Base-by-base conservation (phyloP, 1,140 invertebrate species). In the Monochamus saltuarius region DNA sequence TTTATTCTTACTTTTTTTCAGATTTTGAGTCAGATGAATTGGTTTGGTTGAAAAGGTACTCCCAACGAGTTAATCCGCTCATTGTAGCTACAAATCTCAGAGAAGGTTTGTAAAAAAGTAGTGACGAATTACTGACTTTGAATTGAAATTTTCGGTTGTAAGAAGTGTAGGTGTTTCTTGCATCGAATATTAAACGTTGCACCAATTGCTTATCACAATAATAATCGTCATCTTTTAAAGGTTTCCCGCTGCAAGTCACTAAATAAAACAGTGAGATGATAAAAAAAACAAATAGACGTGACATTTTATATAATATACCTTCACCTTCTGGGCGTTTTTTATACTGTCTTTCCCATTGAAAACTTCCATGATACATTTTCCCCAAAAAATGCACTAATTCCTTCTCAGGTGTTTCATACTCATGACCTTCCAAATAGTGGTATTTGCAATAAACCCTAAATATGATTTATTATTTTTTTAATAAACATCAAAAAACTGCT, bases 201-300 rank as follows among this genome's bases (percentile, higher is more conserved):
- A 95, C 86, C 34, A 96, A 76, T 67, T 95, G 89, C 72, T 88
- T 86, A 70, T 95, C 94, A 70, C 89, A 92, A 50, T 90, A 91
- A 66, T 91, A 91, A 67, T 87, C 87, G 57, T 90, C 83, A 59
- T 85, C 82, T 0, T 81, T 80, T 0, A 87, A 75, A 0, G 82
- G 83, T 40, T 83, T 84, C 38, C 82, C 78, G 1, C 84, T 82
- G 59, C 43, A 17, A 6, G n/a, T n/a, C 39, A 42, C 16, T 42
- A 13, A 17, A 42, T 13, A 17, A 13, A 13, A 17, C 39, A 42
- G n/a, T 42, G 7, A 13, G 16, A 42, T 42, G n/a, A 3, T 42
- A 13, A 42, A 13, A 42, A n/a, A 13, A 42, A 42, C 16, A 42
- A 2, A 42, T 2, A 13, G 7, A 13, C 16, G 2, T 13, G n/a